These are phyloP conservation scores for Enteromius argenteus DNA, from an alignment of 2,797 vertebrate species.

Conservation along the genomic window DNA sequence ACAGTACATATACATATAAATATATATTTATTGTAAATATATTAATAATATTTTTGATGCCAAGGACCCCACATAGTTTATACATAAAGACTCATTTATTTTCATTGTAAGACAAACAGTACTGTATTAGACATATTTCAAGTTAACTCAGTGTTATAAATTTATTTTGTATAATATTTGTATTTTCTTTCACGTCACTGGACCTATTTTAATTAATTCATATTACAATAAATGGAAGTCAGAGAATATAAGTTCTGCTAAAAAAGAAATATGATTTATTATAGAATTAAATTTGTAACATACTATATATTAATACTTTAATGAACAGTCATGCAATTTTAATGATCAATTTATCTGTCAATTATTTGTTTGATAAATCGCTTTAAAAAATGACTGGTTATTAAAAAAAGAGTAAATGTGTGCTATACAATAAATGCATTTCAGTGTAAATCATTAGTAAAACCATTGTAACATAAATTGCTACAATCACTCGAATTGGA, in stretches of 20 bases:
- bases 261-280: conserved; percentile 7
- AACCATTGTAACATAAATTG: not conserved
- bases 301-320: not conserved
- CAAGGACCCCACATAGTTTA: not conserved
- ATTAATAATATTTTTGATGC: not conserved
- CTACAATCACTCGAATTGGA: not conserved
- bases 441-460: not conserved
- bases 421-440: not conserved
- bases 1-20: too few relatives aligned
- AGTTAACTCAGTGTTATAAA: not conserved
- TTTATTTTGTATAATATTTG: too few relatives aligned
- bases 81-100: not conserved
- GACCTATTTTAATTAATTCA: not conserved
- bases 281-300: not conserved
- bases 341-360: not conserved
- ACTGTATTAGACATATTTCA: not conserved
- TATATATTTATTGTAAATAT: too few relatives aligned
- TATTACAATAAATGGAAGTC: not conserved
- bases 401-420: not conserved
- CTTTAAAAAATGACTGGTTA: not conserved
- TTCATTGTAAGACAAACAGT: not conserved
- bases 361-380: not conserved
- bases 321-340: not conserved
- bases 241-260: not conserved
- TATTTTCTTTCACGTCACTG: not conserved